phyloP scores from a whole-genome alignment of 2,888 invertebrate species.

The Nomada ferruginata region DNA sequence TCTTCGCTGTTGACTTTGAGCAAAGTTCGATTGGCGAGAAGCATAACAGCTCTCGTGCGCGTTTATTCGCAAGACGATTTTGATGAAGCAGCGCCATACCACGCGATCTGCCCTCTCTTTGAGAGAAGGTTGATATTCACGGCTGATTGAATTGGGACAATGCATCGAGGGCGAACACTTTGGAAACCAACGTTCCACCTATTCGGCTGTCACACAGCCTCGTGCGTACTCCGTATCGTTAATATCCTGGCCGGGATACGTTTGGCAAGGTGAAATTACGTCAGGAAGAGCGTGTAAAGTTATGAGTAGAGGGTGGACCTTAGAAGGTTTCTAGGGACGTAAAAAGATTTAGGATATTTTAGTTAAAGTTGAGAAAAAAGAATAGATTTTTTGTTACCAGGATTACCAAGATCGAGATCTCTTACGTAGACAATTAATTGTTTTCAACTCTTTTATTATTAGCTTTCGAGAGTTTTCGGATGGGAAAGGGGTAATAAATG shows the following conservation, averaged over 20 bases:
- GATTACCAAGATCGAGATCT: no score
- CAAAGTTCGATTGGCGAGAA: neutral
- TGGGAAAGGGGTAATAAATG: no score
- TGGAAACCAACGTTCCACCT: slow-evolving; percentile 18
- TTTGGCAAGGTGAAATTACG: neutral
- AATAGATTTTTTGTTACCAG: no score
- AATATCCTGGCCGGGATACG: neutral
- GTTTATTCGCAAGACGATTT: slow-evolving; percentile 30
- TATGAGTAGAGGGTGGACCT: neutral
- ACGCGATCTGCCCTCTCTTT: neutral
- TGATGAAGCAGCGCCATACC: slow-evolving; percentile 7
- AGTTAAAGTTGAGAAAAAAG: no score
- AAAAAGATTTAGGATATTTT: no score
- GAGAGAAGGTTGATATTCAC: slow-evolving; percentile 38
- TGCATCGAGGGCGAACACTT: slow-evolving; percentile 32
- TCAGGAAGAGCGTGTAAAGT: no score
- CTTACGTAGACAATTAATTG: no score
- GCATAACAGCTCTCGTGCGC: slow-evolving; percentile 1
- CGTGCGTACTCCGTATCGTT: neutral
- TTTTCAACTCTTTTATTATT: no score
- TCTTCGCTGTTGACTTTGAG: slow-evolving; percentile 3
- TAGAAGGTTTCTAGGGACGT: neutral
- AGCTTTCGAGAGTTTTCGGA: no score
- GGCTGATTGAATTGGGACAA: slow-evolving; percentile 46
- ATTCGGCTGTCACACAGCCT: neutral